Evolutionary conservation across 2,113 vertebrate species (phyloP).

Genomic region (Menidia beryllina): DNA sequence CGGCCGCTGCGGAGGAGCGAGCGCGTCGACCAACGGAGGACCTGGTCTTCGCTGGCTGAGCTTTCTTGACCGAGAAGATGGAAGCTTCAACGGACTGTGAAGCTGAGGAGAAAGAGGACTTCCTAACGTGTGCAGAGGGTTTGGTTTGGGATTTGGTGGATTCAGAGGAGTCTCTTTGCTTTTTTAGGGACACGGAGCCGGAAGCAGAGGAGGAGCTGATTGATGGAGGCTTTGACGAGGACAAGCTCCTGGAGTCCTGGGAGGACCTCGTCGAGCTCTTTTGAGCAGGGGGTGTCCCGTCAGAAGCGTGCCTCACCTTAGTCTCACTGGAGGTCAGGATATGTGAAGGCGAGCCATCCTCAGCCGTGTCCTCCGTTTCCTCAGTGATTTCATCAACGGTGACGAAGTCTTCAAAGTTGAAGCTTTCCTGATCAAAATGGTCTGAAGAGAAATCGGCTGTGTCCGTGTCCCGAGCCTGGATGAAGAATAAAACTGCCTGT

Average conservation of each 20-base stretch:
- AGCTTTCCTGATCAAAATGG: conserved; percentile 21
- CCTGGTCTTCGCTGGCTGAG: conserved; percentile 15
- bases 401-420: conserved; percentile 68
- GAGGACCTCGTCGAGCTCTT: conserved; percentile 7
- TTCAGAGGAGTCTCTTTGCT: conserved; percentile 7
- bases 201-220: not conserved
- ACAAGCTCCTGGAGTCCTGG: conserved; percentile 1
- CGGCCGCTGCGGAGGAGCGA: conserved; percentile 4
- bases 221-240: conserved; percentile 2
- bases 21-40: not conserved
- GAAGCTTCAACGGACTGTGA: conserved; percentile 12
- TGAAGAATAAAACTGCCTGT: not conserved
- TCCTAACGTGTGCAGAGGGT: not conserved
- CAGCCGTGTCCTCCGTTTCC: not conserved
- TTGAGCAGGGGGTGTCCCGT: not conserved
- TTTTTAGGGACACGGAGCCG: conserved; percentile 1
- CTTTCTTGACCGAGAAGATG: conserved; percentile 1
- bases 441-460: not conserved
- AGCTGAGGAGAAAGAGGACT: not conserved
- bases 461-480: conserved; percentile 1
- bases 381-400: conserved; percentile 65
- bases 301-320: not conserved
- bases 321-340: not conserved
- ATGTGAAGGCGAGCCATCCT: not conserved
- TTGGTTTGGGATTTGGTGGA: conserved; percentile 1